These are phyloP conservation scores for Eciton burchellii DNA, from an alignment of 1,140 invertebrate genomes.

Conservation along the genomic window DNA sequence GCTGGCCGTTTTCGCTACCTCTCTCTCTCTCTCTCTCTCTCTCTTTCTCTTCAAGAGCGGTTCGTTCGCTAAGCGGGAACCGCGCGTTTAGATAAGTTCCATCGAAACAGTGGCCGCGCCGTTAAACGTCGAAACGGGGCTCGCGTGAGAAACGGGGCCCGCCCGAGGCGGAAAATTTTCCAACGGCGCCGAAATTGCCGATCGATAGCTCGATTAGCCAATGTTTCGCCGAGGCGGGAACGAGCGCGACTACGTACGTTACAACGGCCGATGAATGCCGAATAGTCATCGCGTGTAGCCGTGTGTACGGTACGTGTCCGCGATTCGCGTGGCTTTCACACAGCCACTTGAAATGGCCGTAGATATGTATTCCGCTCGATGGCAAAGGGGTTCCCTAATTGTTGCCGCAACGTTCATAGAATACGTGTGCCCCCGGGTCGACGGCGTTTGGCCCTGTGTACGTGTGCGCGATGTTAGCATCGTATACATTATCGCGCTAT, in stretches of 20 bases:
- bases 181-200: neutral
- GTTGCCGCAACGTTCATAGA: constrained; percentile 71
- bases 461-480: constrained; percentile 56
- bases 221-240: constrained; percentile 23
- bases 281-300: constrained; percentile 41
- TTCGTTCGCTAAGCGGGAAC: too few species aligned
- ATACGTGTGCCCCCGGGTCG: constrained; percentile 48
- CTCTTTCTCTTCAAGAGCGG: too few species aligned
- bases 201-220: constrained; percentile 25
- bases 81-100: neutral
- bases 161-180: neutral
- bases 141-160: too few species aligned
- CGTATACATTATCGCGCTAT: constrained; percentile 62
- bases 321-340: constrained; percentile 62
- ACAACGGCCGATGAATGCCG: constrained; percentile 54
- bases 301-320: constrained; percentile 46
- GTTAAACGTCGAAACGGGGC: too few species aligned
- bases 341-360: constrained; percentile 51
- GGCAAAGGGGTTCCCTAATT: constrained; percentile 70
- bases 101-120: too few species aligned
- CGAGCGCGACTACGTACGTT: constrained; percentile 41
- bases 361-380: constrained; percentile 59
- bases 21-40: too few species aligned
- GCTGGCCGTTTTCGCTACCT: constrained; percentile 19
- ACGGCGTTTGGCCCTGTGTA: constrained; percentile 56